phyloP scores from a whole-genome alignment of 2,797 vertebrate genomes.

The Crocodylus rhombifer region DNA sequence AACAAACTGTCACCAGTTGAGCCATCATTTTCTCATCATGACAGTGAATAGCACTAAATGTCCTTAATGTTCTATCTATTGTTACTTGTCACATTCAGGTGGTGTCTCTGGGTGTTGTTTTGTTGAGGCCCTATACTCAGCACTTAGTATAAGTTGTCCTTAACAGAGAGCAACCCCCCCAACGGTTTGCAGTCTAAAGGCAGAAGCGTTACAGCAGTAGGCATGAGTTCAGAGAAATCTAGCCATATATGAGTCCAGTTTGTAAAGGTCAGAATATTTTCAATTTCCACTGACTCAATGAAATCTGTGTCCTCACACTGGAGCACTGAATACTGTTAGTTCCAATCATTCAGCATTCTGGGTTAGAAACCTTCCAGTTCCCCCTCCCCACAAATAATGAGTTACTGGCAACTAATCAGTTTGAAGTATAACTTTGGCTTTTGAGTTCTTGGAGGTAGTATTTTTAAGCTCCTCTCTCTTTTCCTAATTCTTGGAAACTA shows the following conservation, averaged over 20 bases:
- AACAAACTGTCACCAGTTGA: not conserved
- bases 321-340: not conserved
- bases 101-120: slow-evolving; percentile 9
- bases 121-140: not conserved
- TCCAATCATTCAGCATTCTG: not conserved
- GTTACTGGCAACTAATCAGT: not conserved
- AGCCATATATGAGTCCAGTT: rapidly evolving
- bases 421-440: not conserved
- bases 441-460: not conserved
- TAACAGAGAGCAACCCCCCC: not conserved
- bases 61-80: not conserved
- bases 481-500: not conserved
- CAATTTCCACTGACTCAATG: not conserved
- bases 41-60: rapidly evolving
- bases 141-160: not conserved
- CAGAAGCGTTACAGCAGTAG: not conserved
- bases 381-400: not conserved
- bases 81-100: not conserved
- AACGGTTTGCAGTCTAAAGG: not conserved
- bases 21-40: not conserved
- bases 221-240: not conserved
- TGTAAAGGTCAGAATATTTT: not conserved
- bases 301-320: not conserved
- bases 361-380: not conserved
- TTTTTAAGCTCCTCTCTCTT: not conserved